phyloP scores from a whole-genome alignment of 2,797 vertebrate genomes.

The Phalloptychus januarius region DNA sequence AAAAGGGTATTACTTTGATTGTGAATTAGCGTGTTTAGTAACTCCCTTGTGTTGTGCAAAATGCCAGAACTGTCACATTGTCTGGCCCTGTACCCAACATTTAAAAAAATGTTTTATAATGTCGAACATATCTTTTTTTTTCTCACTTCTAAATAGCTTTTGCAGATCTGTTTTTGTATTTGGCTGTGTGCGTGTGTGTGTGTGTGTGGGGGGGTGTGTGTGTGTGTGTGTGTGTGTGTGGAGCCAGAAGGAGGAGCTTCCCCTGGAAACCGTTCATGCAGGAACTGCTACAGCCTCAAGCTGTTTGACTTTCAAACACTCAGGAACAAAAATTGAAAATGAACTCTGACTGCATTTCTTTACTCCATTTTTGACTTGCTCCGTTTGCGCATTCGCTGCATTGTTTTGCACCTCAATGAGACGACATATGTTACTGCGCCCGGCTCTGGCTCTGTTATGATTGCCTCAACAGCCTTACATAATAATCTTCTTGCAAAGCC shows the following conservation, averaged over 20 bases:
- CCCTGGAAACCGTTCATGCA: neutral
- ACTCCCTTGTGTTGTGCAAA: neutral
- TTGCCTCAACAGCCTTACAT: neutral
- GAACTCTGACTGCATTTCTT: neutral
- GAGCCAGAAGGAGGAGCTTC: neutral
- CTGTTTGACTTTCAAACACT: neutral
- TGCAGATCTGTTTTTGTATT: neutral
- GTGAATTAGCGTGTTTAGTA: neutral
- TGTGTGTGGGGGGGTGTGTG: neutral
- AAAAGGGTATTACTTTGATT: neutral
- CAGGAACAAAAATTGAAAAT: conserved; percentile 5
- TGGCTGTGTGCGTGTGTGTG: neutral
- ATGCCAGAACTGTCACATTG: neutral
- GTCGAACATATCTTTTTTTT: neutral
- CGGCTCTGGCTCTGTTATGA: neutral
- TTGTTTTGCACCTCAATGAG: conserved; percentile 12
- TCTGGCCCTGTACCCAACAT: neutral
- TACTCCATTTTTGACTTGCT: neutral
- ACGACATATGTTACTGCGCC: neutral
- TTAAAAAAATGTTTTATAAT: neutral
- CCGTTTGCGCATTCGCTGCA: neutral
- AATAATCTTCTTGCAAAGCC: neutral
- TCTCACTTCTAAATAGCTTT: neutral
- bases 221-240: neutral
- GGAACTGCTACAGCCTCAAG: neutral